Evolutionary conservation across 2,113 vertebrate species (phyloP).

Genomic region (Siniperca chuatsi): DNA sequence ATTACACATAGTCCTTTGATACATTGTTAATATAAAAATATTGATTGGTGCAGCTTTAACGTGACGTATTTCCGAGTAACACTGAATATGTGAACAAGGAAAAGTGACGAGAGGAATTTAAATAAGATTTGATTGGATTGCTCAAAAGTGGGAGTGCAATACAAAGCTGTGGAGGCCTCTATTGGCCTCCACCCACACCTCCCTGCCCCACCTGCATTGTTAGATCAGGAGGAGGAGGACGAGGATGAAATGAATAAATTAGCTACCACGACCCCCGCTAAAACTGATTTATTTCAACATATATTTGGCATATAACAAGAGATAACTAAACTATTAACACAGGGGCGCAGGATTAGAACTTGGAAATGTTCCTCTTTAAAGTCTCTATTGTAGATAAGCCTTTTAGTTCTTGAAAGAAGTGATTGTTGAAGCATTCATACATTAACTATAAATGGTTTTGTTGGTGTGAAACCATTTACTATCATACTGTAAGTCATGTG

Average conservation of each 20-base stretch:
- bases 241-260: neutral
- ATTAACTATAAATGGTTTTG: constrained; percentile 4
- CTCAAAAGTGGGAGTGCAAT: neutral
- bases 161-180: neutral
- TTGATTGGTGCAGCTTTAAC: neutral
- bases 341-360: neutral
- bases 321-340: neutral
- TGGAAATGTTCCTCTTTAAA: neutral
- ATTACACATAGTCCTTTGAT: neutral
- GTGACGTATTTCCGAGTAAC: too few species aligned
- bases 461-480: constrained; percentile 35
- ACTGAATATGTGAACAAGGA: neutral
- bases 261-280: too few species aligned
- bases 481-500: constrained; percentile 41
- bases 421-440: neutral
- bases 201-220: neutral
- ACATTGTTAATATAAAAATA: neutral
- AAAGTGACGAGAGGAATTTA: neutral
- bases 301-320: neutral
- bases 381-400: neutral
- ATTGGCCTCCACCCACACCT: neutral
- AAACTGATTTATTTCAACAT: neutral
- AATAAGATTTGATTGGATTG: neutral
- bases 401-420: constrained; percentile 8
- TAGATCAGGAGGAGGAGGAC: neutral